Conservation (phyloP, 2,888 invertebrate genomes). For the Cheilosia soror region DNA sequence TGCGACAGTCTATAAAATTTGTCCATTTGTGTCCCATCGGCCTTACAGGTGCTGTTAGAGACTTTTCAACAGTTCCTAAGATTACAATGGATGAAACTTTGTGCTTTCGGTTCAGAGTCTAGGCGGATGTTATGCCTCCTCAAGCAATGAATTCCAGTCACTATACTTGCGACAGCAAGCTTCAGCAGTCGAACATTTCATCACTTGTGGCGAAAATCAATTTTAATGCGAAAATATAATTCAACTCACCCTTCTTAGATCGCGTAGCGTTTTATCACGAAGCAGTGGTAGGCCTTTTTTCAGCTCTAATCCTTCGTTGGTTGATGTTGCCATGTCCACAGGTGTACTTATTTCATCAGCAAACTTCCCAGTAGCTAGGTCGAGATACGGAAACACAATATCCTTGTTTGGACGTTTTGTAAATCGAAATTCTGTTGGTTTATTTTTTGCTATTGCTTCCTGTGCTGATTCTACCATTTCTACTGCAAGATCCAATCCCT, state of each 20-base stretch:
- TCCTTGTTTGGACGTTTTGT: constrained; percentile 58
- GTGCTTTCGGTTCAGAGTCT: constrained; percentile 78
- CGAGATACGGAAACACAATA: constrained; percentile 76
- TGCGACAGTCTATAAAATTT: constrained; percentile 79
- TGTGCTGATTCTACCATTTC: constrained; percentile 77
- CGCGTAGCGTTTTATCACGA: constrained; percentile 85
- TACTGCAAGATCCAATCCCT: constrained; percentile 76
- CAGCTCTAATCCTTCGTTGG: constrained; percentile 85
- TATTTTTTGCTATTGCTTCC: constrained; percentile 66
- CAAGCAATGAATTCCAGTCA: constrained; percentile 77
- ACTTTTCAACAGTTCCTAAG: constrained; percentile 81
- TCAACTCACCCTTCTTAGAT: constrained; percentile 79
- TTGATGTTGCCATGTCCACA: constrained; percentile 77
- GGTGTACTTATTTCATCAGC: constrained; percentile 77
- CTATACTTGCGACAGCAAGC: constrained; percentile 76
- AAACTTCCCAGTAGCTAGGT: constrained; percentile 76
- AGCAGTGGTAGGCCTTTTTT: constrained; percentile 80
- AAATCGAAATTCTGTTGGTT: constrained; percentile 39
- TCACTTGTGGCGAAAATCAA: constrained; percentile 77
- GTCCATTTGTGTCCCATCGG: constrained; percentile 81
- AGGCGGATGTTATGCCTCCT: constrained; percentile 76
- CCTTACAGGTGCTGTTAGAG: constrained; percentile 82
- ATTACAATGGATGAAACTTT: constrained; percentile 83
- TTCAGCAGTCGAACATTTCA: constrained; percentile 84
- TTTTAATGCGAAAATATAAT: background rate